Evolutionary conservation across 92 coral and sea anemone species (phyloP).

Genomic region (Epizoanthus scotinus): DNA sequence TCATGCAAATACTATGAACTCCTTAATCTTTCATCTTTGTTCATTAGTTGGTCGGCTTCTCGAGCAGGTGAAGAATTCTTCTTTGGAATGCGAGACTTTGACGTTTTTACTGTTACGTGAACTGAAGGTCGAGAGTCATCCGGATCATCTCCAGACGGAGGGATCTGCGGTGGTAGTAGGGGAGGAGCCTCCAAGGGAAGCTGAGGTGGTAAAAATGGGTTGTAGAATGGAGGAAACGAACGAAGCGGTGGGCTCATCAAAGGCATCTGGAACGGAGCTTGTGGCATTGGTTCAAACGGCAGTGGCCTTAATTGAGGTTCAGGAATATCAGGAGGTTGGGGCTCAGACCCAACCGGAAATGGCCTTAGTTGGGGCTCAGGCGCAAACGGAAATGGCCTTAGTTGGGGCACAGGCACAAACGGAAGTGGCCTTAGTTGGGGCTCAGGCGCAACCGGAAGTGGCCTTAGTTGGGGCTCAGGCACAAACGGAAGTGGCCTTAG

Average conservation of each 20-base stretch:
- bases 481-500: no score
- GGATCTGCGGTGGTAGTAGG: constrained; percentile 18
- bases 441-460: constrained; percentile 32
- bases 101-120: constrained; percentile 90
- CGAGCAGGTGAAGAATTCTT: constrained; percentile 35
- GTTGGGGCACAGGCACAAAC: constrained; percentile 31
- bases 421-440: constrained; percentile 38
- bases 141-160: constrained; percentile 7
- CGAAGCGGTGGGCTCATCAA: constrained; percentile 27
- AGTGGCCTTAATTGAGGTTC: constrained; percentile 32
- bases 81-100: constrained; percentile 88
- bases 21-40: neutral
- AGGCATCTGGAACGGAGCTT: constrained; percentile 39
- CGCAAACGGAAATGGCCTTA: constrained; percentile 44
- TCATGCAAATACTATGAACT: constrained; percentile 17
- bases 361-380: constrained; percentile 39
- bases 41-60: constrained; percentile 6
- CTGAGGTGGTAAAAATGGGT: constrained; percentile 32
- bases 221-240: constrained; percentile 28
- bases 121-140: constrained; percentile 91
- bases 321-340: constrained; percentile 22
- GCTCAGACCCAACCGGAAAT: constrained; percentile 33
- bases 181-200: constrained; percentile 37
- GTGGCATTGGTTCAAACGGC: constrained; percentile 36
- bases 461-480: constrained; percentile 29